Evolutionary conservation across 2,888 invertebrate genomes (phyloP).

Genomic region (Plutella xylostella): DNA sequence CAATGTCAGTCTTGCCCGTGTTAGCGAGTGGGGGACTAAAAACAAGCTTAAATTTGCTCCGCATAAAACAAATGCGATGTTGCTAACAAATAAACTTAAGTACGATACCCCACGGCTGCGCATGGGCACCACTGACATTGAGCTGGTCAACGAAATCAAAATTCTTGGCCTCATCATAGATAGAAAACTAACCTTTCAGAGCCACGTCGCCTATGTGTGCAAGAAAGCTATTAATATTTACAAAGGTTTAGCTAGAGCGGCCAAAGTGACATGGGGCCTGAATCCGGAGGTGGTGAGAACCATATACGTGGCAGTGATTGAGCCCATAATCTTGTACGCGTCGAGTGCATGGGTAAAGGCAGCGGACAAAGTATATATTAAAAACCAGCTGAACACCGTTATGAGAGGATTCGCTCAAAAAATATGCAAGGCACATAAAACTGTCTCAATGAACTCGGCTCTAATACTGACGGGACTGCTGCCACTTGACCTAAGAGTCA

Average conservation of each 20-base stretch:
- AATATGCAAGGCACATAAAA: constrained; percentile 2
- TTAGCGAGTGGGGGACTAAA: neutral
- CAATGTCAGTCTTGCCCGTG: neutral
- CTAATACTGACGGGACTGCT: constrained; percentile 4
- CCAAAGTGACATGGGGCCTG: constrained; percentile 9
- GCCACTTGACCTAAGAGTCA: constrained; percentile 7
- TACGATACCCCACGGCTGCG: neutral
- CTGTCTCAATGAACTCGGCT: constrained; percentile 4
- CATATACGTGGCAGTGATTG: constrained; percentile 10
- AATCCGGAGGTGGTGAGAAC: constrained; percentile 9
- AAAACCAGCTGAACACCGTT: neutral
- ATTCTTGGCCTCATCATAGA: constrained; percentile 12
- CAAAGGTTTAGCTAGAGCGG: constrained; percentile 7
- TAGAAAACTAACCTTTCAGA: constrained; percentile 10
- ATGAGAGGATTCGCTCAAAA: neutral
- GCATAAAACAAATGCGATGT: constrained; percentile 6
- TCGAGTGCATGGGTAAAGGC: constrained; percentile 7
- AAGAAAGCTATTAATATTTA: constrained; percentile 9
- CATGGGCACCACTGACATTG: neutral
- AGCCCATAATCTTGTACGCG: constrained; percentile 11
- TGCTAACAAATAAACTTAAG: constrained; percentile 5
- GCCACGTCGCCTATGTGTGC: constrained; percentile 7
- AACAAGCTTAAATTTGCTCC: neutral
- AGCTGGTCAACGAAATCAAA: constrained; percentile 8
- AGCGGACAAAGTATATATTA: neutral